Conservation (phyloP, 2,113 vertebrate species). For the Forbesichthys agassizii region DNA sequence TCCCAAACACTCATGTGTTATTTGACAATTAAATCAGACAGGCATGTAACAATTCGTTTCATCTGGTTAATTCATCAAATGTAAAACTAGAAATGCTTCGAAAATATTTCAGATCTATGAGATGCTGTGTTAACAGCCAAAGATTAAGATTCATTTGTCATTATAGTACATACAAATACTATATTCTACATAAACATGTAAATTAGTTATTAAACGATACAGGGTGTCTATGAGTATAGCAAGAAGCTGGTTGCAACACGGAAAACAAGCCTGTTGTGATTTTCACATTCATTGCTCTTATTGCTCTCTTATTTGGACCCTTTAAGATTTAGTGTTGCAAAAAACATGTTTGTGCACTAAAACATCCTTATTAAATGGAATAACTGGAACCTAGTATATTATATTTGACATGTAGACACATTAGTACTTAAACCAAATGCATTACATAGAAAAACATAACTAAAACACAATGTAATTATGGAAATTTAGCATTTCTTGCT, state of each 20-base stretch:
- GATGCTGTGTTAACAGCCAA: neutral
- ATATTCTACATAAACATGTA: constrained; percentile 49
- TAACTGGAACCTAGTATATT: neutral
- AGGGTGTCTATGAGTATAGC: constrained; percentile 4
- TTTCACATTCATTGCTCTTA: neutral
- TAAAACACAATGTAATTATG: no score
- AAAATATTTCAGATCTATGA: neutral
- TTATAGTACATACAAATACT: constrained; percentile 42
- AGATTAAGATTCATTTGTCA: constrained; percentile 6
- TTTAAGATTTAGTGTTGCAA: neutral
- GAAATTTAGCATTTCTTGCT: no score
- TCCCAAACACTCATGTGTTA: constrained; percentile 12
- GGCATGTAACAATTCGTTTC: neutral
- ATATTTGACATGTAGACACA: no score
- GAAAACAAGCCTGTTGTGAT: neutral
- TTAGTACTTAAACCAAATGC: no score
- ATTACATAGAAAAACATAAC: no score
- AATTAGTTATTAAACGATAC: neutral
- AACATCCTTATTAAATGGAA: neutral
- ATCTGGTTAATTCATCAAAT: neutral
- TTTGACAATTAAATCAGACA: neutral
- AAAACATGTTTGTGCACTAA: neutral
- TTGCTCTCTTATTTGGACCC: neutral
- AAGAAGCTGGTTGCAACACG: no score
- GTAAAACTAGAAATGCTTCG: neutral